Percentiles rank a stretch among this genome's conserved stretches.
These are phyloP conservation scores for Heterotis niloticus DNA, from an alignment of 2,113 vertebrate species.

Conservation along the genomic window DNA sequence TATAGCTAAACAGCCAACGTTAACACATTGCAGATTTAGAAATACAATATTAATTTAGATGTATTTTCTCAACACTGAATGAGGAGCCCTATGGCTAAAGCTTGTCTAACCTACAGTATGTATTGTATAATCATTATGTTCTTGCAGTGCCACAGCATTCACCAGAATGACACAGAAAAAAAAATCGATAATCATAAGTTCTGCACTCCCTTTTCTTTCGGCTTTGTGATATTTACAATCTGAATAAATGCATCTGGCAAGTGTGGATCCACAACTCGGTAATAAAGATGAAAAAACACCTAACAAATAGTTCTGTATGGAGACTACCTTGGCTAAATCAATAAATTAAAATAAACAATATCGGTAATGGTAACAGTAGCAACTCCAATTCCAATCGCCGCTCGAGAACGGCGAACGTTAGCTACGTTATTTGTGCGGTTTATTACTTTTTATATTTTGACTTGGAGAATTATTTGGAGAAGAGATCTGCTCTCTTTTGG, in stretches of 20 bases:
- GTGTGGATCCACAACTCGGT: constrained; percentile 3
- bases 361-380: neutral
- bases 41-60: too few species aligned
- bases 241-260: constrained; percentile 7
- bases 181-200: neutral
- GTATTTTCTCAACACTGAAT: neutral
- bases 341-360: constrained; percentile 19
- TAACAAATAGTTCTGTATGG: neutral
- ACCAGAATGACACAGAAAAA: constrained; percentile 5
- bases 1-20: neutral
- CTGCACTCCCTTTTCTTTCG: neutral
- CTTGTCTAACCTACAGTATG: neutral
- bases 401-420: neutral
- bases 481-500: neutral
- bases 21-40: too few species aligned
- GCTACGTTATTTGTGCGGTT: neutral
- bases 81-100: neutral
- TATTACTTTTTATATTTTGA: neutral
- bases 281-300: neutral
- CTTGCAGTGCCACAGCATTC: neutral
- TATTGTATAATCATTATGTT: neutral
- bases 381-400: neutral
- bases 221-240: constrained; percentile 7
- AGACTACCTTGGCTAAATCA: neutral
- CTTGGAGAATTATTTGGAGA: neutral